Base-by-base conservation (phyloP, 2,888 invertebrate species). In the Pheosia tremula region DNA sequence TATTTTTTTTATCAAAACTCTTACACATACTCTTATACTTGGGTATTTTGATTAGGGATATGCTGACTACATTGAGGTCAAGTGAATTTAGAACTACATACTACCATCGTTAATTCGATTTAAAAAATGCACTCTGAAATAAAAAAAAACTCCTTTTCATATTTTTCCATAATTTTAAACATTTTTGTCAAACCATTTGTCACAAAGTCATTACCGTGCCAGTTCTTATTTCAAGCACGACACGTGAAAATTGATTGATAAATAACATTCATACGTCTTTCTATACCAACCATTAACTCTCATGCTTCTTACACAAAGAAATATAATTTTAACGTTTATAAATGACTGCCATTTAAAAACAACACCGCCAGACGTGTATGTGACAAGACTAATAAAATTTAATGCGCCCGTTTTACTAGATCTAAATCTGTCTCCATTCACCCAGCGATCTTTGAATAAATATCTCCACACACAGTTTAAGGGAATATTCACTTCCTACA, bases 311-410 rank as follows among this genome's bases (percentile, higher is more conserved):
- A 55, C 37, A 53, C 9, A n/a, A 55, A 55, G 39, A 9, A 55
- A 13, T 11, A 37, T 0, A 13, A 37, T 13, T 41, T 71, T 69
- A 69, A 73, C 68, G 66, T 41, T 58, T 73, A 65, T 65, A 67
- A 75, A 75, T 75, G 64, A 58, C 52, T 10, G 50, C 58, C 56
- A 66, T 71, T 69, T 67, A 71, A 66, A 71, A 72, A 71, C 71
- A 63, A 73, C 61, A 59, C 60, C 57, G 60, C 57, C 68, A 68
- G 71, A 69, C 57, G 67, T 63, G 70, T 66, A 62, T 66, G 67
- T 68, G 72, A 70, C 74, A 70, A 66, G 60, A 67, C 67, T 67
- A 70, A 72, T 75, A 69, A 74, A 75, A 72, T 56, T 62, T 59
- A 71, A 75, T 67, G 61, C 43, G 38, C 55, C 56, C 49, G 59